Evolutionary conservation across 1,140 invertebrate species (phyloP).

Genomic region (Lithobius niger): DNA sequence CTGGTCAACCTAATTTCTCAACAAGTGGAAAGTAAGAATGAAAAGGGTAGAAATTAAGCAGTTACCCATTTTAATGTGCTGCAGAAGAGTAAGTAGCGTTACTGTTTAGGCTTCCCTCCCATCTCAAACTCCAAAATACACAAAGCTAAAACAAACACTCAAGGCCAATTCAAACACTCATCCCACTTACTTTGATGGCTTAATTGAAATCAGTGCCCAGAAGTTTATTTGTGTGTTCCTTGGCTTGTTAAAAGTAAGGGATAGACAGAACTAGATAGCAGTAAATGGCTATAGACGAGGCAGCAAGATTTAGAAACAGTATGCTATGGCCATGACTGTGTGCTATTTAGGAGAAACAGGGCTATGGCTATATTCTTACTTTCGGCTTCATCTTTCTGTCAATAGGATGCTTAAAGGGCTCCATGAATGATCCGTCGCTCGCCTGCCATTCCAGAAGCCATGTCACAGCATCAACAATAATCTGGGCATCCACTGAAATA

Average conservation of each 20-base stretch:
- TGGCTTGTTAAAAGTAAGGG: not conserved
- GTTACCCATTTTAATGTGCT: too few relatives aligned
- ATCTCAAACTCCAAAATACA: too few relatives aligned
- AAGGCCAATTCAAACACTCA: too few relatives aligned
- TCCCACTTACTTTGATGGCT: too few relatives aligned
- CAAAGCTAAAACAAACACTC: too few relatives aligned
- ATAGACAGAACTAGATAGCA: not conserved
- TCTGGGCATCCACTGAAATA: constrained; percentile 33
- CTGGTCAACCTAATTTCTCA: too few relatives aligned
- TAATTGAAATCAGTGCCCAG: too few relatives aligned
- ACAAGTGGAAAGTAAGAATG: not conserved
- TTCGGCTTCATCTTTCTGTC: constrained; percentile 23
- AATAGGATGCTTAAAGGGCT: constrained; percentile 21
- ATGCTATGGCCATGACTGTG: not conserved
- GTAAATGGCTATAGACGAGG: not conserved
- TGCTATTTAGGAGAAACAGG: not conserved
- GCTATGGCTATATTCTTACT: constrained; percentile 17
- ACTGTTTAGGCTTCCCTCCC: too few relatives aligned
- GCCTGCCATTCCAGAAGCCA: constrained; percentile 36
- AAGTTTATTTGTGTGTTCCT: not conserved
- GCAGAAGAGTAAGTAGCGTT: too few relatives aligned
- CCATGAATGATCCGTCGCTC: constrained; percentile 33
- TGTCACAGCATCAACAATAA: constrained; percentile 27
- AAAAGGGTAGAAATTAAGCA: too few relatives aligned
- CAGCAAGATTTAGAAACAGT: not conserved